Evolutionary conservation across 2,113 vertebrate species (phyloP).

Genomic region (Colistium nudipinnis): DNA sequence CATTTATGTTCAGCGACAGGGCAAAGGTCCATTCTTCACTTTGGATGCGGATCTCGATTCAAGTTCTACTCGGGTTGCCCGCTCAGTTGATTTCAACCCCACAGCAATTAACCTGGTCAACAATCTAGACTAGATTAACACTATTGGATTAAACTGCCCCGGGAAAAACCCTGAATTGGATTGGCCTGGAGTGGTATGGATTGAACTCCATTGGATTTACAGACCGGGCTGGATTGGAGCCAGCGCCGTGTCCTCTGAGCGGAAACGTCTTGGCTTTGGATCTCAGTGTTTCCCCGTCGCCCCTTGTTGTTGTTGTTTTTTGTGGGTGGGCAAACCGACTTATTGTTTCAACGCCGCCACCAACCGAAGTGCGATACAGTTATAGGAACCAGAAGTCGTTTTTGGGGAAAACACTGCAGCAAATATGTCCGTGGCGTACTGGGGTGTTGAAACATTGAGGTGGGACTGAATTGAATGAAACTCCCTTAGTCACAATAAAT

Average conservation of each 20-base stretch:
- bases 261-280: slow-evolving; percentile 1
- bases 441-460: not conserved
- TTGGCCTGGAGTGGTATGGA: slow-evolving; percentile 1
- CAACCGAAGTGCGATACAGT: not conserved
- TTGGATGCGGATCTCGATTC: not conserved
- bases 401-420: not conserved
- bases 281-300: not conserved
- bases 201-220: slow-evolving; percentile 31
- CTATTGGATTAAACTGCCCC: slow-evolving; percentile 6
- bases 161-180: slow-evolving; percentile 10
- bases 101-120: not conserved
- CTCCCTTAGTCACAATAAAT: not conserved
- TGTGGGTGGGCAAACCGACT: not conserved
- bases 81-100: not conserved
- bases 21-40: not conserved
- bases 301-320: not conserved
- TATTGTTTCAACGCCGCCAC: not conserved
- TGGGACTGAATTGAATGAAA: slow-evolving; percentile 6
- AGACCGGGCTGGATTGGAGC: not conserved
- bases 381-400: not conserved
- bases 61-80: not conserved
- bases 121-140: slow-evolving; percentile 5
- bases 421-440: slow-evolving; percentile 1
- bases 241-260: slow-evolving; percentile 2
- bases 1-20: not conserved